Percentiles rank a stretch among this genome's conserved stretches.
These are phyloP conservation scores for Melanotaenia pygmaea DNA, from an alignment of 2,797 vertebrate species.

Conservation along the genomic window DNA sequence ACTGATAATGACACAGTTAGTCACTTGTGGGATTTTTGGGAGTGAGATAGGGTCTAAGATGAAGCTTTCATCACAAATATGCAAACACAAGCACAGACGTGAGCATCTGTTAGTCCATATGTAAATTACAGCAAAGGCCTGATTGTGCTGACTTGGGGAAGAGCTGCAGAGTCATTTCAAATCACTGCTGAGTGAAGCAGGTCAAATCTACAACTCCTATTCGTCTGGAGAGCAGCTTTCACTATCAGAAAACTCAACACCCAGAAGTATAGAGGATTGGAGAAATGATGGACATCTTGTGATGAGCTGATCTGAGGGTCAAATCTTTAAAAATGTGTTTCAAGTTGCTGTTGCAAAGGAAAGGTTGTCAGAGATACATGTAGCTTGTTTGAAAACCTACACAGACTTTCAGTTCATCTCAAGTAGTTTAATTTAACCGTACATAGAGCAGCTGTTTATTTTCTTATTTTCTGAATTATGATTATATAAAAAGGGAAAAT, in stretches of 20 bases:
- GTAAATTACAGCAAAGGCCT: slow-evolving; percentile 65
- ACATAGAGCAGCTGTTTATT: background rate
- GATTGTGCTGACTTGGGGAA: slow-evolving; percentile 64
- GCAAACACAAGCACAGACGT: slow-evolving; percentile 58
- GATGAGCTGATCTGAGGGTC: slow-evolving; percentile 36
- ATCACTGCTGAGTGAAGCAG: slow-evolving; percentile 49
- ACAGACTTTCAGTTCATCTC: slow-evolving; percentile 11
- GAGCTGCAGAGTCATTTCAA: slow-evolving; percentile 50
- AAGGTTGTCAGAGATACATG: background rate
- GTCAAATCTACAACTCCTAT: slow-evolving; percentile 44
- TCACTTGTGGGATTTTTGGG: slow-evolving; percentile 26
- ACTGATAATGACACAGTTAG: slow-evolving; percentile 18
- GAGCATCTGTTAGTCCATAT: slow-evolving; percentile 73
- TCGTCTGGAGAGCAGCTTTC: slow-evolving; percentile 35
- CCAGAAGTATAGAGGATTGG: slow-evolving; percentile 17
- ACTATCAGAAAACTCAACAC: slow-evolving; percentile 23
- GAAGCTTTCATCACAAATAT: slow-evolving; percentile 44
- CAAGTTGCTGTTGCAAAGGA: slow-evolving; percentile 11
- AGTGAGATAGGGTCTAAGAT: slow-evolving; percentile 28
- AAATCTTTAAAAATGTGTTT: slow-evolving; percentile 33
- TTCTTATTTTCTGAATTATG: background rate
- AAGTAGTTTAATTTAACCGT: background rate
- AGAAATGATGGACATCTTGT: slow-evolving; percentile 27
- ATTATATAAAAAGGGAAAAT: background rate
- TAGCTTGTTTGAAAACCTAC: background rate